A percentile compares a stretch with the other conserved stretches of the same genome.
Evolutionary conservation across 2,797 vertebrate species (phyloP).

Genomic region (Poecilia picta): DNA sequence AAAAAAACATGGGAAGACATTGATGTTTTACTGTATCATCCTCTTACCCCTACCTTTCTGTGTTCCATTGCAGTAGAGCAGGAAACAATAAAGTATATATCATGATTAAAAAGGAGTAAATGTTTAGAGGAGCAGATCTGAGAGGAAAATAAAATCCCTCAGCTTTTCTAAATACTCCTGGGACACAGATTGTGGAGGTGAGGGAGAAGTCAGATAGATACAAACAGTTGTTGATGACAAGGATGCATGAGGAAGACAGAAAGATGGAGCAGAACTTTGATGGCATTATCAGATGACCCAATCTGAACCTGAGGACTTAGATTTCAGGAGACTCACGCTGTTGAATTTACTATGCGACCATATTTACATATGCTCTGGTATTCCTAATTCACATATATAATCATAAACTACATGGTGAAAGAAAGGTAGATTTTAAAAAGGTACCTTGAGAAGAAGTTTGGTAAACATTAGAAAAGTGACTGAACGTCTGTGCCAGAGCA

Average conservation of each 20-base stretch:
- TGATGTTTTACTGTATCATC: constrained; percentile 62
- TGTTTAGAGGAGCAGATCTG: not conserved
- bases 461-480: not conserved
- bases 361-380: not conserved
- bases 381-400: not conserved
- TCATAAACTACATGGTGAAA: not conserved
- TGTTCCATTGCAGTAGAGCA: constrained; percentile 33
- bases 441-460: not conserved
- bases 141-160: constrained; percentile 4
- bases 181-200: constrained; percentile 45
- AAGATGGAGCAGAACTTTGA: constrained; percentile 78
- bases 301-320: constrained; percentile 48
- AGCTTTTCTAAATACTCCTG: constrained; percentile 26
- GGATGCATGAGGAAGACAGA: constrained; percentile 50
- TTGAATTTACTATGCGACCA: not conserved
- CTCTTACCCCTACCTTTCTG: constrained; percentile 61
- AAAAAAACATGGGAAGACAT: constrained; percentile 10
- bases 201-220: constrained; percentile 64
- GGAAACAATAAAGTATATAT: constrained; percentile 15
- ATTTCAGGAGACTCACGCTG: constrained; percentile 8
- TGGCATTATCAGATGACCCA: constrained; percentile 55
- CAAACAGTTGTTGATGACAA: constrained; percentile 60
- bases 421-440: not conserved
- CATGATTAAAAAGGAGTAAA: constrained; percentile 9
- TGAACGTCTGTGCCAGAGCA: not conserved